Evolutionary conservation across 2,113 vertebrate genomes (phyloP).

Genomic region (Pelodiscus sinensis): DNA sequence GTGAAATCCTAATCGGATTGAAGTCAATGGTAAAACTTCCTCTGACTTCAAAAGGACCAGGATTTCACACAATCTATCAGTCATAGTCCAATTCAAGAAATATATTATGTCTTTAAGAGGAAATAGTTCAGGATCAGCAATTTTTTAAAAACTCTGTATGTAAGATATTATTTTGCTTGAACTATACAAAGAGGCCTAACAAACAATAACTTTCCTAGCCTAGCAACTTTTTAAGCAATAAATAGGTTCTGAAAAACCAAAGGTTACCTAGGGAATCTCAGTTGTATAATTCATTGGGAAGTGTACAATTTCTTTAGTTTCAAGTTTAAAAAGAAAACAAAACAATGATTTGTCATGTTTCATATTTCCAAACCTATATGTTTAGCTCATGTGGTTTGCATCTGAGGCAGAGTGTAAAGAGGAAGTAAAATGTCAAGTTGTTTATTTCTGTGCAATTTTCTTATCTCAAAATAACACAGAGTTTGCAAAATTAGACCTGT

Average conservation of each 20-base stretch:
- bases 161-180: conserved; percentile 53
- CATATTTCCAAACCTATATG: conserved; percentile 66
- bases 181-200: conserved; percentile 52
- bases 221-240: conserved; percentile 52
- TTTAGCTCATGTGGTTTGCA: conserved; percentile 72
- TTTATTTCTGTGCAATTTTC: conserved; percentile 78
- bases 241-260: conserved; percentile 44
- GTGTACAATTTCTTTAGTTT: conserved; percentile 69
- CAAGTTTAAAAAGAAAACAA: conserved; percentile 71
- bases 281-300: conserved; percentile 67
- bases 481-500: conserved; percentile 70
- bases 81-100: not conserved
- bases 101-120: not conserved
- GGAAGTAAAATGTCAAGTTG: conserved; percentile 79
- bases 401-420: conserved; percentile 71
- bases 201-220: conserved; percentile 57
- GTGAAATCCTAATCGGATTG: not conserved
- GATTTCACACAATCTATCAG: not conserved
- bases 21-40: not conserved
- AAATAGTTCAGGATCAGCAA: conserved; percentile 24
- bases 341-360: conserved; percentile 76
- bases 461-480: conserved; percentile 78
- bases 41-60: not conserved
- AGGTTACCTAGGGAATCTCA: conserved; percentile 49
- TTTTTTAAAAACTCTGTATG: conserved; percentile 39